phyloP scores from a whole-genome alignment of 2,113 vertebrate genomes.

The Gnathonemus echidnorhynchus region DNA sequence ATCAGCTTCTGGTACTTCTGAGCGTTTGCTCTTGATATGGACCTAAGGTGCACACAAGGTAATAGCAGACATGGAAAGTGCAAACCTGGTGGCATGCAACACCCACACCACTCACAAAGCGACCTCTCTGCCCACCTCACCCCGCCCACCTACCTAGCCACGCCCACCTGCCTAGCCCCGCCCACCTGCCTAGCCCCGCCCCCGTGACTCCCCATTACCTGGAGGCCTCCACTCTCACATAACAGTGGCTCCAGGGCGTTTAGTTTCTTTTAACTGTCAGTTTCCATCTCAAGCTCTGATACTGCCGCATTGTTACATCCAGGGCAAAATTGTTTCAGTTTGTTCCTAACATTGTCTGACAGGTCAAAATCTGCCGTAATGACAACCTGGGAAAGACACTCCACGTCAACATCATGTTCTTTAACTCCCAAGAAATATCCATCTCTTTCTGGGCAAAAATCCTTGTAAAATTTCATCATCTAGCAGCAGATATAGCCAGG shows the following conservation, averaged over 20 bases:
- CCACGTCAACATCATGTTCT: neutral
- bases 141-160: neutral
- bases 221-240: neutral
- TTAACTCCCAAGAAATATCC: neutral
- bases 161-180: neutral
- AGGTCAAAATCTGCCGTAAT: neutral
- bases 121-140: neutral
- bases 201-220: neutral
- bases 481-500: neutral
- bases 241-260: neutral
- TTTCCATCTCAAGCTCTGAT: neutral
- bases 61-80: constrained; percentile 47
- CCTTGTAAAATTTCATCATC: neutral
- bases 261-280: neutral
- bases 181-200: neutral
- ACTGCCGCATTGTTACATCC: neutral
- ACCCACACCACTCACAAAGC: neutral
- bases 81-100: neutral
- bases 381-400: neutral
- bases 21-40: neutral
- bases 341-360: neutral
- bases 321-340: neutral
- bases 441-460: neutral
- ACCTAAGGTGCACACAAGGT: constrained; percentile 57
- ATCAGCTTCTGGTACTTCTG: neutral